Base-by-base conservation (phyloP, 2,888 invertebrate species). In the Aphodius granarius region DNA sequence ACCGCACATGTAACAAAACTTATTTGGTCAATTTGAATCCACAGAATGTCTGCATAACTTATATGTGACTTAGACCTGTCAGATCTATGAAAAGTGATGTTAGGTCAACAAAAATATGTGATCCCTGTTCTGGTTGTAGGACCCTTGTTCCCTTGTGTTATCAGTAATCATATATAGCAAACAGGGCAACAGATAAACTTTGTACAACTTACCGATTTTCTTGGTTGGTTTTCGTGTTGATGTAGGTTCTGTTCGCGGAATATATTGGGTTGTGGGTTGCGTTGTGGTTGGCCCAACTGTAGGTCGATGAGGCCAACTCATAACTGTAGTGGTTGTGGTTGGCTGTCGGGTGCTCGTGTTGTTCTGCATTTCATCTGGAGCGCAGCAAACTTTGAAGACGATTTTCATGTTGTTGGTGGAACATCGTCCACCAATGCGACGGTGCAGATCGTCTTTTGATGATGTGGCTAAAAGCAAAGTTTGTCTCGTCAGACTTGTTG, bases 381-480 rank as follows among this genome's bases (percentile, higher is more conserved):
- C 92, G 89, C 96, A 97, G 89, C 96, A 96, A 76, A 97, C 96
- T 88, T 96, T 96, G 88, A 97, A 97, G 76, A 96, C 95, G 81
- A 97, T 93, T 90, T 96, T 96, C 96, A 97, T 97, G 87, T 96
- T 96, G 86, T 96, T 92, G 81, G 94, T 93, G 79, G 94, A 91
- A 88, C 97, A 97, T 80, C 96, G 92, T 78, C 96, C 96, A 74
- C 96, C 96, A 85, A 96, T 95, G 84, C 95, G 93, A 86, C 95
- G 91, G 86, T 96, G 94, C 83, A 96, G 88, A 86, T 96, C 96
- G 85, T 95, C 95, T 88, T 94, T 94, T 82, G 95, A 95, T 80
- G 96, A 96, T 83, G 96, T 96, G 80, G 96, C 95, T 92, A 91
- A 86, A 84, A 83, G 78, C 63, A 71, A 75, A 81, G 79, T 15